Evolutionary conservation across 1,140 invertebrate species (phyloP).

Genomic region (Drosophila novamexicana): DNA sequence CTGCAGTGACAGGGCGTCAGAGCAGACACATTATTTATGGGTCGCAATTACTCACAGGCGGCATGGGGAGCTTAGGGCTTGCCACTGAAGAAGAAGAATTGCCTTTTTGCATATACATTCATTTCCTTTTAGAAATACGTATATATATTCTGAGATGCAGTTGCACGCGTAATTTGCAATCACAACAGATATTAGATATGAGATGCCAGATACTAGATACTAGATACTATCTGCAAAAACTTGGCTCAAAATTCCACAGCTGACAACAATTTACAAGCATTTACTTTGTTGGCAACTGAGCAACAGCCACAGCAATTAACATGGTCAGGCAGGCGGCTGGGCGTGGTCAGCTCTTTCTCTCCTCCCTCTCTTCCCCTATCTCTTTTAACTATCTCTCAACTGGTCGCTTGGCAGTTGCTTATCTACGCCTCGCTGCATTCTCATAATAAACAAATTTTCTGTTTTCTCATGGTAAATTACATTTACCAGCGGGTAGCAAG

Average conservation of each 20-base stretch:
- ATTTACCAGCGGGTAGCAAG: constrained; percentile 8
- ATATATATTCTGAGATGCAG: constrained; percentile 16
- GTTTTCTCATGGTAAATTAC: constrained; percentile 28
- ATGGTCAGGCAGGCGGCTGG: constrained; percentile 30
- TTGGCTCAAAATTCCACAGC: constrained; percentile 9
- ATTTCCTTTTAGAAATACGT: not conserved
- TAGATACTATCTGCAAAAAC: constrained; percentile 1
- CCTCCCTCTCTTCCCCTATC: not conserved
- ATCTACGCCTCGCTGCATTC: constrained; percentile 77
- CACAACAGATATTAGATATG: constrained; percentile 2
- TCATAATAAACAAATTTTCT: constrained; percentile 81
- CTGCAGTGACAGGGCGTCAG: constrained; percentile 38
- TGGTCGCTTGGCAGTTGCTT: constrained; percentile 71
- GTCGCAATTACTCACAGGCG: constrained; percentile 45
- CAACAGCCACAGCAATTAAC: constrained; percentile 72
- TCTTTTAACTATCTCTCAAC: not conserved
- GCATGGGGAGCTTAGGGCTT: constrained; percentile 2
- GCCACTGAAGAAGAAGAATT: constrained; percentile 9
- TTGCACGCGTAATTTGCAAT: constrained; percentile 38
- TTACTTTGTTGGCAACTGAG: constrained; percentile 68
- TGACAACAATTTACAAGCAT: constrained; percentile 53
- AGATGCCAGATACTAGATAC: constrained; percentile 15
- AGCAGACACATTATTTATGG: constrained; percentile 59
- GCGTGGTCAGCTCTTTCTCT: not conserved
- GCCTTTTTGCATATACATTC: constrained; percentile 4